A percentile compares a stretch with the other conserved stretches of the same genome.
phyloP scores from a whole-genome alignment of 2,113 vertebrate genomes.

The Perccottus glenii region DNA sequence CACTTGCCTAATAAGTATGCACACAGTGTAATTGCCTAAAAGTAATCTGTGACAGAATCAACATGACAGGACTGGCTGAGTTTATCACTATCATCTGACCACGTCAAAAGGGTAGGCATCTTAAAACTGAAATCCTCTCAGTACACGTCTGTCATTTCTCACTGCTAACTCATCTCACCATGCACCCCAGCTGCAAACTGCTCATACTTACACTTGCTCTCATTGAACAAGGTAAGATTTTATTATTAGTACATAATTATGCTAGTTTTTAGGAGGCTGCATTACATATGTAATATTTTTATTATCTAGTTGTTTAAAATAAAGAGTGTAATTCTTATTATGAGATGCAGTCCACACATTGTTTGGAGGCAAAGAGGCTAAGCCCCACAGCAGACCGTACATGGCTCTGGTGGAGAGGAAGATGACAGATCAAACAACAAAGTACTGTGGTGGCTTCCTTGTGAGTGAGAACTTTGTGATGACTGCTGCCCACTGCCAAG shows the following conservation, averaged over 20 bases:
- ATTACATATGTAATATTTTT: not conserved
- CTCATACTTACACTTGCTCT: conserved; percentile 30
- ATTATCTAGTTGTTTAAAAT: too few relatives aligned
- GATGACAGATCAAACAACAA: accelerated
- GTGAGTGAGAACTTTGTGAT: conserved; percentile 65
- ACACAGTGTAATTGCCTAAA: too few relatives aligned
- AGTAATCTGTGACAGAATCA: too few relatives aligned
- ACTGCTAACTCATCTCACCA: conserved; percentile 29
- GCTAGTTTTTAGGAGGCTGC: not conserved
- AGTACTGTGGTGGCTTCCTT: conserved; percentile 68
- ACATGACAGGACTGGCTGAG: too few relatives aligned
- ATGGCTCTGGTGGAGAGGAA: not conserved
- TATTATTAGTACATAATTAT: too few relatives aligned
- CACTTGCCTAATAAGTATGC: too few relatives aligned
- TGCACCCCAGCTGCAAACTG: conserved; percentile 27
- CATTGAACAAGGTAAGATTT: conserved; percentile 51
- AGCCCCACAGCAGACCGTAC: conserved; percentile 43
- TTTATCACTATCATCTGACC: too few relatives aligned
- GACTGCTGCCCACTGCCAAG: conserved; percentile 67
- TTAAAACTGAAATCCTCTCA: not conserved
- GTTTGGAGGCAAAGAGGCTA: conserved; percentile 41
- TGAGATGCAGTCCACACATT: conserved; percentile 33
- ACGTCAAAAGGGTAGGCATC: not conserved
- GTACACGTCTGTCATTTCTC: not conserved
- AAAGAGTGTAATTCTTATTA: too few relatives aligned